Conservation (phyloP, 2,113 vertebrate genomes). For the Archilochus colubris region DNA sequence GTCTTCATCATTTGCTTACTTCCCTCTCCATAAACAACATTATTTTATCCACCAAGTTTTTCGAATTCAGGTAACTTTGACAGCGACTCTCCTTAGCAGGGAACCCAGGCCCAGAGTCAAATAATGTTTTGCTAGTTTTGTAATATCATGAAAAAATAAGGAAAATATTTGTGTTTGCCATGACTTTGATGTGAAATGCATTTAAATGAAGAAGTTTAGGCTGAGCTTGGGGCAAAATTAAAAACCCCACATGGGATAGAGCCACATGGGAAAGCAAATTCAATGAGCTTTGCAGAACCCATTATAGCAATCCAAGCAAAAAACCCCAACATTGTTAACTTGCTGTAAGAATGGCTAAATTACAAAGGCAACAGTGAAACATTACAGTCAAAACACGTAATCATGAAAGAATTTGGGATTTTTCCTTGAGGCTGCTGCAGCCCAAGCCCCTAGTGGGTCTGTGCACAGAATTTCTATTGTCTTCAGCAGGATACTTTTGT, state of each 20-base stretch:
- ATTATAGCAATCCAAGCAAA: constrained; percentile 6
- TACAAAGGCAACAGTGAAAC: constrained; percentile 59
- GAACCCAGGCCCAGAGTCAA: background rate
- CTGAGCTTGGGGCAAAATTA: constrained; percentile 35
- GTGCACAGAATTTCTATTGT: constrained; percentile 10
- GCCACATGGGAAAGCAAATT: constrained; percentile 25
- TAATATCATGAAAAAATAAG: background rate
- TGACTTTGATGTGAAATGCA: constrained; percentile 27
- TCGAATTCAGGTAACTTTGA: background rate
- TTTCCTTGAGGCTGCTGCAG: background rate
- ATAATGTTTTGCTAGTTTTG: background rate
- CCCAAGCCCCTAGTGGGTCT: background rate
- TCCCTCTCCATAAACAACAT: background rate
- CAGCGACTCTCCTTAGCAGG: background rate
- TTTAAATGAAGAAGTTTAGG: constrained; percentile 17
- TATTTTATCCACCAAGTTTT: background rate
- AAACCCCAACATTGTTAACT: background rate
- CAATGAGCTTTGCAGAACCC: constrained; percentile 42
- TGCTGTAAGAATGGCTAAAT: constrained; percentile 36
- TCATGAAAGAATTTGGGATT: constrained; percentile 36
- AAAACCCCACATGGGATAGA: constrained; percentile 13
- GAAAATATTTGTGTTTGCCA: constrained; percentile 14
- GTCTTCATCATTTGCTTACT: background rate
- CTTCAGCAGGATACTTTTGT: background rate
- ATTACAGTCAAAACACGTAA: constrained; percentile 36